Evolutionary conservation across 2,113 vertebrate species (phyloP).

Genomic region (Gambusia affinis): DNA sequence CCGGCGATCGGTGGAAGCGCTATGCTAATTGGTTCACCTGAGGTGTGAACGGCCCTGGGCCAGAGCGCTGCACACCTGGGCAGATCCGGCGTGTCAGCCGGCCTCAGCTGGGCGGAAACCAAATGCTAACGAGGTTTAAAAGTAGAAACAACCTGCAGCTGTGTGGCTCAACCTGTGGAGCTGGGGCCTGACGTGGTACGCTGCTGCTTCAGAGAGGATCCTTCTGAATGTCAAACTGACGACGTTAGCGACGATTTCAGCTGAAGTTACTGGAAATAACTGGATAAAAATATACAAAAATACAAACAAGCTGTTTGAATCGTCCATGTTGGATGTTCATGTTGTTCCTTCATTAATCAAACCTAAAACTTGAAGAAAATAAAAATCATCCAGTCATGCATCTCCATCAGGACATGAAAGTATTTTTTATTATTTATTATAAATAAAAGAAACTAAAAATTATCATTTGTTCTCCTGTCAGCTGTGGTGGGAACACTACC

Average conservation of each 20-base stretch:
- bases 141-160: conserved; percentile 26
- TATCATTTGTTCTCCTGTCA: no score
- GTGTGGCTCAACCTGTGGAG: conserved; percentile 3
- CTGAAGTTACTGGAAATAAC: not conserved
- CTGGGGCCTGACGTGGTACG: not conserved
- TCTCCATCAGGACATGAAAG: no score
- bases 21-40: conserved; percentile 66
- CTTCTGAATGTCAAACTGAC: not conserved
- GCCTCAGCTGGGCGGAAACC: conserved; percentile 28
- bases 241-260: not conserved
- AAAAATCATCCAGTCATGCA: no score
- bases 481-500: no score
- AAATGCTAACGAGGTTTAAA: conserved; percentile 43
- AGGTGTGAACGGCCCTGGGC: conserved; percentile 52
- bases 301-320: no score
- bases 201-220: not conserved
- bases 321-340: no score
- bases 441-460: no score
- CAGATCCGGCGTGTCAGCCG: conserved; percentile 29
- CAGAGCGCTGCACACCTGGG: conserved; percentile 37
- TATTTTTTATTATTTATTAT: no score
- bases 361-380: no score
- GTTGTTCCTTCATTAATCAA: no score
- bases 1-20: conserved; percentile 52
- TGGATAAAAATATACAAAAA: no score